Evolutionary conservation across 2,797 vertebrate species (phyloP).

Genomic region (Danio jaintianensis): DNA sequence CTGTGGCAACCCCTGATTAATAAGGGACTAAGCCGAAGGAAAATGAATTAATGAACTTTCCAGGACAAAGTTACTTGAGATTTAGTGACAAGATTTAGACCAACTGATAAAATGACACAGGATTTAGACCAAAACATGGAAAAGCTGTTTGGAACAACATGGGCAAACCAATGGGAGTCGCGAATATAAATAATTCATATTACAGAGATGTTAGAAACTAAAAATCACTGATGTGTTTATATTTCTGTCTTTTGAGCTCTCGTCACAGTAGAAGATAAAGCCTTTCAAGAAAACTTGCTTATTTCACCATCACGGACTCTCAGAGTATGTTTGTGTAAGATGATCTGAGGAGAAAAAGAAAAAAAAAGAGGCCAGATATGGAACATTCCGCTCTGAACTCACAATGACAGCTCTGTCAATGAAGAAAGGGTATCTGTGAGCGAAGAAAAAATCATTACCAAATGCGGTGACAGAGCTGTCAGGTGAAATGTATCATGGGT

Average conservation of each 20-base stretch:
- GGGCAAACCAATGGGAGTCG: neutral
- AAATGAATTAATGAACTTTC: no score
- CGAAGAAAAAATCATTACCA: constrained; percentile 16
- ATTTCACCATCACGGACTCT: neutral
- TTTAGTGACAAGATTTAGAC: no score
- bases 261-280: neutral
- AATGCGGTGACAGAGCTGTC: constrained; percentile 25
- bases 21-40: no score
- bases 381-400: constrained; percentile 18
- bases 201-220: neutral
- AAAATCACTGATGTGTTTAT: neutral
- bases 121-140: neutral
- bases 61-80: no score
- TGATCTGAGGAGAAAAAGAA: neutral
- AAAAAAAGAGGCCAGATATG: neutral
- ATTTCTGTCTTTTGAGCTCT: neutral
- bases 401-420: constrained; percentile 40
- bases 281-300: neutral
- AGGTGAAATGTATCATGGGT: constrained; percentile 39
- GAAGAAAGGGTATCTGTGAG: constrained; percentile 32
- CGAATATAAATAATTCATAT: neutral
- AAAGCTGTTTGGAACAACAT: neutral
- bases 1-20: no score
- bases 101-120: no score
- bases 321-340: neutral